Percentiles rank a stretch among this genome's conserved stretches.
phyloP scores from a whole-genome alignment of 2,113 vertebrate species.

The Irena cyanogastra region DNA sequence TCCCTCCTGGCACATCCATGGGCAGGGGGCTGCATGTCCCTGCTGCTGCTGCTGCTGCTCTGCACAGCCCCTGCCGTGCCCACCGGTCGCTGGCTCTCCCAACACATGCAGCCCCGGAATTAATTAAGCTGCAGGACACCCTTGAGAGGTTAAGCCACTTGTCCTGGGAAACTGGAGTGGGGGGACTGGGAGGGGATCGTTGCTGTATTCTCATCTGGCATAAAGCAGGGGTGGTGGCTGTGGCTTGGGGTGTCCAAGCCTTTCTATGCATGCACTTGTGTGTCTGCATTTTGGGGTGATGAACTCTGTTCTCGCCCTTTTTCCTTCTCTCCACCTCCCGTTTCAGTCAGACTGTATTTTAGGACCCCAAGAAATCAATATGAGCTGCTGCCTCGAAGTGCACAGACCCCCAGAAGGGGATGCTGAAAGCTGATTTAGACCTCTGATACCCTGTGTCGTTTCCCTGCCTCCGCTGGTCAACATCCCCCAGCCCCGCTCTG shows the following conservation, averaged over 20 bases:
- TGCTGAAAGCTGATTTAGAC: background rate
- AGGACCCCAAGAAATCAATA: background rate
- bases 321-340: background rate
- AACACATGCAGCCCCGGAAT: background rate
- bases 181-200: rapidly evolving
- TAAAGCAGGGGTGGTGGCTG: background rate
- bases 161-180: background rate
- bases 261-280: rapidly evolving
- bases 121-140: background rate
- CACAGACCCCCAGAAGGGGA: background rate
- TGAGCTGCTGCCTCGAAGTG: background rate
- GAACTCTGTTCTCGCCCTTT: background rate
- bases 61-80: background rate
- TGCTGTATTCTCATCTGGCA: background rate
- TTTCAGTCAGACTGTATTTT: background rate
- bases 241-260: background rate
- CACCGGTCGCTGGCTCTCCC: background rate
- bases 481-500: background rate
- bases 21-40: background rate
- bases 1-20: background rate
- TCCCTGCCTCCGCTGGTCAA: background rate
- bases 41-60: background rate
- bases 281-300: background rate
- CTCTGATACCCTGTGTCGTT: rapidly evolving
- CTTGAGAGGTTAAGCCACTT: background rate